Evolutionary conservation across 2,113 vertebrate genomes (phyloP), one percentile per base, ranked within the genome.

Genomic region (Dolichallabes microphthalmus): DNA sequence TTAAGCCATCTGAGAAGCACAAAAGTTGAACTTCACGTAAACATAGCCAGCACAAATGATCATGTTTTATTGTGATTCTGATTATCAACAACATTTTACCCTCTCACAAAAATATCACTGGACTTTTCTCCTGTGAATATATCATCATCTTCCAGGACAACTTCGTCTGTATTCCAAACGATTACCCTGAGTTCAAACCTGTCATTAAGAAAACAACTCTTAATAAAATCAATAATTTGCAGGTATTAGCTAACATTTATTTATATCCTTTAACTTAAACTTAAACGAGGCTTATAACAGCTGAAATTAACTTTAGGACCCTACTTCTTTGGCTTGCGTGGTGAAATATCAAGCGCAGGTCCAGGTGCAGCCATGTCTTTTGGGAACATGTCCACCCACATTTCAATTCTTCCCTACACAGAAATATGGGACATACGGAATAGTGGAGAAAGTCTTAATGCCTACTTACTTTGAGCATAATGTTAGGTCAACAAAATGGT

Each of bases 51-150:
- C 32, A 20, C 39, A 76, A 35, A 20, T 1, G 0, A 52, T 61
- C 1, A 68, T 68, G 55, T 57, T 63, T 22, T 19, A 50, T 32
- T 7, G 61, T 58, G 15, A 15, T 71, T 0, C 68, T 83, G 12
- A 20, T 13, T 50, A 60, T 82, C 35, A 61, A 3, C 4, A 79
- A 58, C 12, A 45, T 50, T 87, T 94, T 95, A 95, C 95, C 95
- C 95, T 94, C 95, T 94, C 90, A 99, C 97, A 91, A 99, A 99
- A 91, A 99, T 99, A 95, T 99, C 98, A 87, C 98, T 99, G 95
- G 98, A 99, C 91, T 99, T 99, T 96, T 99, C 98, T 87, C 98
- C 98, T 14, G 98, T 99, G 95, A 99, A 99, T 95, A 98, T 99
- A 92, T 99, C 98, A 78, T 98, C 97, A 22, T 99, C 98, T 91